Conservation (phyloP, 2,797 vertebrate genomes). For the Yasuhikotakia modesta region DNA sequence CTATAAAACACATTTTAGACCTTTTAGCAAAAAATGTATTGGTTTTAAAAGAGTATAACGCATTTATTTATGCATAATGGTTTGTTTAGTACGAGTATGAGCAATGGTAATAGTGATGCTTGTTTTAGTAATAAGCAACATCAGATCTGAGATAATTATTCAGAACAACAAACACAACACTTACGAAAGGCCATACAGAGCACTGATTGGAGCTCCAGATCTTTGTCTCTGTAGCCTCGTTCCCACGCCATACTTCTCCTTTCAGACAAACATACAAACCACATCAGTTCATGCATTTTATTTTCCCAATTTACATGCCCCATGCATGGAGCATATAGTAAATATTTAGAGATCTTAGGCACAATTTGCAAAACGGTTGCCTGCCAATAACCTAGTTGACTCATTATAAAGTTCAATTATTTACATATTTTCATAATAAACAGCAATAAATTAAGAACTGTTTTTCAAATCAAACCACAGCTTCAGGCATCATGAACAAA, state of each 20-base stretch:
- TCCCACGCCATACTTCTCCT: conserved; percentile 97
- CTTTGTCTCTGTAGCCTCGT: conserved; percentile 94
- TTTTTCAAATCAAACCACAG: neutral
- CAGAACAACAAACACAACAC: conserved; percentile 64
- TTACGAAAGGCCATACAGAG: conserved; percentile 93
- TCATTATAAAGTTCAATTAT: no score
- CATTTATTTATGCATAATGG: no score
- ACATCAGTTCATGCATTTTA: conserved; percentile 44
- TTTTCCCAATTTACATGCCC: neutral
- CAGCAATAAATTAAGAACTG: neutral
- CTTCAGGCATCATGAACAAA: neutral
- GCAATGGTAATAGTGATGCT: no score
- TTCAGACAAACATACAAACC: conserved; percentile 39
- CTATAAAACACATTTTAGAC: no score
- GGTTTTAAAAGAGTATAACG: no score
- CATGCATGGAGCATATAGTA: neutral
- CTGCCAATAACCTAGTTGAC: neutral
- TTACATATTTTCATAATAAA: no score
- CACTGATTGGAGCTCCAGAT: conserved; percentile 88
- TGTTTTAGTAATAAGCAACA: no score
- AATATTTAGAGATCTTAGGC: neutral
- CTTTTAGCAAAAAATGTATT: no score
- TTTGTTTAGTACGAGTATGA: no score
- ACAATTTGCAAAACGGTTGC: neutral
- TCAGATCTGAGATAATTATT: neutral